These are phyloP conservation scores for Hycleus cichorii DNA, from an alignment of 1,140 invertebrate species.

Conservation along the genomic window DNA sequence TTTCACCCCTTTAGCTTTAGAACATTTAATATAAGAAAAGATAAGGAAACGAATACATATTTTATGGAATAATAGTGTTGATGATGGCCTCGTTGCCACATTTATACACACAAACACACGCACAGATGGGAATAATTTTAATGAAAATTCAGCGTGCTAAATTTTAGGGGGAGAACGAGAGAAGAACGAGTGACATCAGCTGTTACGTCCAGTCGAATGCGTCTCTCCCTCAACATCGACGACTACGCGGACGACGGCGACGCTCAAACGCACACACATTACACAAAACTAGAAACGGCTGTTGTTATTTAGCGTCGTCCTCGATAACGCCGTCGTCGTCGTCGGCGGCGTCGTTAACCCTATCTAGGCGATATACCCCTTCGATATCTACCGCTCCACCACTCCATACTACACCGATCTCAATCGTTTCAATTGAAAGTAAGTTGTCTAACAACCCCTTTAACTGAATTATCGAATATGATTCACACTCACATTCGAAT, in stretches of 20 bases:
- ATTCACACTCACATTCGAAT: not conserved
- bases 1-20: constrained; percentile 7
- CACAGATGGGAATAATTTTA: constrained; percentile 40
- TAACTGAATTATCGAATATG: not conserved
- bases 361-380: too few relatives aligned
- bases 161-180: constrained; percentile 16
- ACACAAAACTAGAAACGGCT: too few relatives aligned
- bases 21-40: constrained; percentile 28
- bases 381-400: too few relatives aligned
- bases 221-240: constrained; percentile 36
- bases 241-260: constrained; percentile 14
- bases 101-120: not conserved
- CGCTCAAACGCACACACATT: not conserved
- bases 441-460: too few relatives aligned
- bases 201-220: constrained; percentile 42
- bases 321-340: too few relatives aligned
- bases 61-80: constrained; percentile 39
- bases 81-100: too few relatives aligned
- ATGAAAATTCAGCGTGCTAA: constrained; percentile 39
- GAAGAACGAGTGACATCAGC: constrained; percentile 43
- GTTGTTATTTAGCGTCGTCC: too few relatives aligned
- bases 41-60: constrained; percentile 41
- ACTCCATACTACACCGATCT: too few relatives aligned
- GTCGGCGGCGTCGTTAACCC: too few relatives aligned
- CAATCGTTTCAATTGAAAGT: too few relatives aligned